These are phyloP conservation scores for Chloromyia formosa DNA, from an alignment of 2,888 invertebrate genomes.

Conservation along the genomic window DNA sequence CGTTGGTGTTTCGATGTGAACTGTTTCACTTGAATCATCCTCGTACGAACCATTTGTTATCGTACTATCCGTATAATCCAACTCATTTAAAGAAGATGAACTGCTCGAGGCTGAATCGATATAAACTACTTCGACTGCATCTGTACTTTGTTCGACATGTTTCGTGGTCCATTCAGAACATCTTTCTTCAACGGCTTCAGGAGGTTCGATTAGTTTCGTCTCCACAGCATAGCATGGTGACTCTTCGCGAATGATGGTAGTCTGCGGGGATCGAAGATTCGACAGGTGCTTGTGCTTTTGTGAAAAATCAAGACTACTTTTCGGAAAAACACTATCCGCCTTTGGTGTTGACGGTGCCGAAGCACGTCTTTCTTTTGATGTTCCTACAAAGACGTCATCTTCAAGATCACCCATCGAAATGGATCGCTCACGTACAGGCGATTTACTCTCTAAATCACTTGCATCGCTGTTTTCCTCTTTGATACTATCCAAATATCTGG, in stretches of 20 bases:
- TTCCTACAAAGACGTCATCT: slow-evolving; percentile 66
- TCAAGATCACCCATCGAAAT: slow-evolving; percentile 61
- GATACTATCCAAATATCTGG: slow-evolving; percentile 78
- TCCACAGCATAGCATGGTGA: slow-evolving; percentile 68
- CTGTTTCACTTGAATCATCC: slow-evolving; percentile 63
- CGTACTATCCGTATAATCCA: slow-evolving; percentile 62
- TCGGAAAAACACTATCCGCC: slow-evolving; percentile 63
- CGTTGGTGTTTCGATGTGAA: slow-evolving; percentile 54
- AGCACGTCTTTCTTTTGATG: slow-evolving; percentile 50
- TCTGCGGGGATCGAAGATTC: slow-evolving; percentile 57
- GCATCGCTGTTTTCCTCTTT: slow-evolving; percentile 78
- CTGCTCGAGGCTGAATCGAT: slow-evolving; percentile 74
- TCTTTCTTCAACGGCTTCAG: slow-evolving; percentile 67
- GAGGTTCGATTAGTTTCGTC: slow-evolving; percentile 68
- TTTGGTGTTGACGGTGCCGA: slow-evolving; percentile 53
- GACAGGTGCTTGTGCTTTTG: slow-evolving; percentile 54
- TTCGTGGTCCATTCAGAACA: slow-evolving; percentile 67
- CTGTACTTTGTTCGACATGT: slow-evolving; percentile 64
- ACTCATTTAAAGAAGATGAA: slow-evolving; percentile 70
- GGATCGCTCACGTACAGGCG: slow-evolving; percentile 45
- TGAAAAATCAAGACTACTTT: slow-evolving; percentile 60
- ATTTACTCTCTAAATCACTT: slow-evolving; percentile 62
- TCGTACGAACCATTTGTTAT: slow-evolving; percentile 64
- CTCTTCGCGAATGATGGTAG: slow-evolving; percentile 58
- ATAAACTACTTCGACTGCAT: slow-evolving; percentile 74